phyloP scores from a whole-genome alignment of 2,797 vertebrate species.

The Clarias platycephalus region DNA sequence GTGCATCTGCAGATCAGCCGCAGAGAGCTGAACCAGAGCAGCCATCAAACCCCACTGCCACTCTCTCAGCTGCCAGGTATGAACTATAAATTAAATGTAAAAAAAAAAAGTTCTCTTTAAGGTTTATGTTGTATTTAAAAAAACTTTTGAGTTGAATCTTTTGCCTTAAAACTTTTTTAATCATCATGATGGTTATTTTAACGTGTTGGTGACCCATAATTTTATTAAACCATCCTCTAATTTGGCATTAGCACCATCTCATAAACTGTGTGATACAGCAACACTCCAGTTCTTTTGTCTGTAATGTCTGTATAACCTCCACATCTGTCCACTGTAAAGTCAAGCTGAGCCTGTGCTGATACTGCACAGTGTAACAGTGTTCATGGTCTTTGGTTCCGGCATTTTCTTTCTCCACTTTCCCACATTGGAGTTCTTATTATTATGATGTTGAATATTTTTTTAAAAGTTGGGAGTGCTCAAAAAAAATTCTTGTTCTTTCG shows the following conservation, averaged over 20 bases:
- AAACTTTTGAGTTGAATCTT: background rate
- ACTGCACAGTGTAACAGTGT: background rate
- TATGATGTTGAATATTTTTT: background rate
- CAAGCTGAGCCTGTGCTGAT: background rate
- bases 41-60: constrained; percentile 48
- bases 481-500: background rate
- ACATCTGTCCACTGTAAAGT: background rate
- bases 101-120: background rate
- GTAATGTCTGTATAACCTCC: background rate
- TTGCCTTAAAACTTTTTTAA: background rate
- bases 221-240: background rate
- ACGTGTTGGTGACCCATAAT: background rate
- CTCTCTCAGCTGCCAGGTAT: constrained; percentile 65
- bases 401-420: background rate
- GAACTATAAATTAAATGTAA: background rate
- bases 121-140: background rate
- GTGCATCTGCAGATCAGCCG: constrained; percentile 56
- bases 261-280: background rate
- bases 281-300: background rate
- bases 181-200: background rate
- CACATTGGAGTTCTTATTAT: background rate
- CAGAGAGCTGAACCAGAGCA: constrained; percentile 45
- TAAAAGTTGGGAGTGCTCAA: background rate
- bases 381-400: background rate
- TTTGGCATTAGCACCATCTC: background rate